These are phyloP conservation scores for Arion vulgaris DNA, from an alignment of 1,140 invertebrate genomes.

Conservation along the genomic window DNA sequence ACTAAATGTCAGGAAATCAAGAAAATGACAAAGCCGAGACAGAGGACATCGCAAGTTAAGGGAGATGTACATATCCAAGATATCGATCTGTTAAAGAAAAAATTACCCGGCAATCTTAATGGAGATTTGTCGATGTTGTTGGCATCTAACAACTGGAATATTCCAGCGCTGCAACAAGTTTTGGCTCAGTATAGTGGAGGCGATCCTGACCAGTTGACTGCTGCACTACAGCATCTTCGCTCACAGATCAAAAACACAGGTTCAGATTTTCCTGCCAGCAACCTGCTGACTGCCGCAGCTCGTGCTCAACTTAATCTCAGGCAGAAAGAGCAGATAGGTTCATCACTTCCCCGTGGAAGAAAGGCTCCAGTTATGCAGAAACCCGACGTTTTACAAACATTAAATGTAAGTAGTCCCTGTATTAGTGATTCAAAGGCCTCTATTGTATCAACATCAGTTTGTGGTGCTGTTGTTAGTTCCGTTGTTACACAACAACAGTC, in stretches of 20 bases:
- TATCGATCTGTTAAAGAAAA: background rate
- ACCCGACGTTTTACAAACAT: background rate
- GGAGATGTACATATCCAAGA: background rate
- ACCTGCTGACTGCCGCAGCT: constrained; percentile 21
- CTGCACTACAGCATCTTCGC: constrained; percentile 15
- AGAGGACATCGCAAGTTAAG: background rate
- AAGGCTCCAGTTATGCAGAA: background rate
- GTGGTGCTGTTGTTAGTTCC: background rate
- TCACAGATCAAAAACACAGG: background rate
- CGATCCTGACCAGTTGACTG: constrained; percentile 5
- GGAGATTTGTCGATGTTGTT: constrained; percentile 24
- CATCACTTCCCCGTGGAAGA: background rate
- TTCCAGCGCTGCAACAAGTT: constrained; percentile 31
- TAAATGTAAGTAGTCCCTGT: background rate
- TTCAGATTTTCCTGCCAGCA: constrained; percentile 31
- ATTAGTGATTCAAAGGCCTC: background rate
- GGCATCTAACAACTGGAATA: constrained; percentile 36
- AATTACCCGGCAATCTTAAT: background rate
- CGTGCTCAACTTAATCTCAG: constrained; percentile 12
- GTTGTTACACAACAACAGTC: background rate
- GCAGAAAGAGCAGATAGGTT: background rate
- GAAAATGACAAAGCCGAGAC: background rate
- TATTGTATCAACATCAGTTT: background rate
- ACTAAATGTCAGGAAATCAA: background rate
- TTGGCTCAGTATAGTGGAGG: constrained; percentile 21